Evolutionary conservation across 1,140 invertebrate genomes (phyloP), one percentile per base, ranked within the genome.

Genomic region (Meloidogyne exigua): DNA sequence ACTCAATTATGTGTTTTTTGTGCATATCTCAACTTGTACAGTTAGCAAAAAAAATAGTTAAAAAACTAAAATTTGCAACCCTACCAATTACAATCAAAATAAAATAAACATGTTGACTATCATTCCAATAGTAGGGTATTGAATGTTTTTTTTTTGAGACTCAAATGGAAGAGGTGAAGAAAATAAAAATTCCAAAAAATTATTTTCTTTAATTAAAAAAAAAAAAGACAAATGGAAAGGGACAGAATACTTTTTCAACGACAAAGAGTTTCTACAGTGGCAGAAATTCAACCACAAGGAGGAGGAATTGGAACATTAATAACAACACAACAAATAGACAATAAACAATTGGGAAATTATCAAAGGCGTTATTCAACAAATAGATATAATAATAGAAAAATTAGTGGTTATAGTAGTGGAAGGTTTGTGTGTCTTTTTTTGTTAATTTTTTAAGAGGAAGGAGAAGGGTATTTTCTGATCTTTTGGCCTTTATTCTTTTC

Each of bases 161-260:
- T 32, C 28, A 32, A 32, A 32, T 32, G 28, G 28, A 32, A 32
- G 28, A n/a, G 28, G 28, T 7, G 28, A 32, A 2, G 7, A 32
- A 32, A 32, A 32, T 2, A 32, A 32, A 39, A 15, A 7, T 25
- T 25, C 23, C 15, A 15, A 39, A 69, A 69, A 42, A 18, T 28
- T 70, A 42, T 68, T 36, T 68, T 68, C 26, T 36, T 25, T 68
- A 21, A 25, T 39, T 69, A 12, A 12, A 23, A 23, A 25, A 49
- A 73, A 23, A 25, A 49, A 64, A 49, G 72, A 39, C 72, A 73
- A 64, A 73, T 73, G 72, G 72, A 73, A 36, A 63, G 62, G 21
- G 76, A 78, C 42, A 21, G 76, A 21, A 77, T 78, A 23, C 74
- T 78, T 23, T 78, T 78, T 49, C 76, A 78, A 63, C 76, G 76